These are phyloP conservation scores for Austrolebias charrua DNA, from an alignment of 2,797 vertebrate species.

Conservation along the genomic window DNA sequence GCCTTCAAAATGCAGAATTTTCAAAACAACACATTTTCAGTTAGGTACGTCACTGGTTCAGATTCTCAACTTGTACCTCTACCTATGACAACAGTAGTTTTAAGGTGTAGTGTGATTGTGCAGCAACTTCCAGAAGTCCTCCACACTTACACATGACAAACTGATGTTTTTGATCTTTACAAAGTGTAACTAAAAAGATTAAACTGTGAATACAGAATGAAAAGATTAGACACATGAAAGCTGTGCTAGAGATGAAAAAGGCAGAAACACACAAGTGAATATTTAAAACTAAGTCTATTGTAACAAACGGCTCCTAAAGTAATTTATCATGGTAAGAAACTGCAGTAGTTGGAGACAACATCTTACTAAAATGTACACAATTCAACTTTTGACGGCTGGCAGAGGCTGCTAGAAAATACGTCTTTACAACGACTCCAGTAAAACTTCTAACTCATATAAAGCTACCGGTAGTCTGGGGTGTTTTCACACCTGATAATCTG, in stretches of 20 bases:
- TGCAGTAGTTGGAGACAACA: background rate
- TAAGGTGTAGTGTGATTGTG: constrained; percentile 24
- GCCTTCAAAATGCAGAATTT: constrained; percentile 1
- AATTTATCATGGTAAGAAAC: too few species aligned
- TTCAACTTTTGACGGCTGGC: background rate
- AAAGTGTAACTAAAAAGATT: background rate
- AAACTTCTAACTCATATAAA: too few species aligned
- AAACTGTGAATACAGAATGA: too few species aligned
- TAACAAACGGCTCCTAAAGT: too few species aligned
- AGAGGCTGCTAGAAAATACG: too few species aligned
- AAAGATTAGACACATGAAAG: too few species aligned
- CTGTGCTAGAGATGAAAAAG: too few species aligned
- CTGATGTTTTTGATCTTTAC: constrained; percentile 31
- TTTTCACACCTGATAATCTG: too few species aligned
- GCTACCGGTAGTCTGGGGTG: too few species aligned
- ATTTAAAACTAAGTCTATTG: too few species aligned
- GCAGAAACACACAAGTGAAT: too few species aligned
- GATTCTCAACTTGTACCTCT: constrained; percentile 14
- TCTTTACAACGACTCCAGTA: too few species aligned
- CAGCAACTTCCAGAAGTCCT: constrained; percentile 35
- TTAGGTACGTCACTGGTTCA: constrained; percentile 5
- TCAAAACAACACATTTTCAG: constrained; percentile 35
- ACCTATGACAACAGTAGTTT: constrained; percentile 54
- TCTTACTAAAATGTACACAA: background rate
- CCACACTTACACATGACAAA: constrained; percentile 31